A percentile compares a stretch with the other conserved stretches of the same genome.
These are phyloP conservation scores for Troides oblongomaculatus DNA, from an alignment of 2,888 invertebrate genomes.

Conservation along the genomic window DNA sequence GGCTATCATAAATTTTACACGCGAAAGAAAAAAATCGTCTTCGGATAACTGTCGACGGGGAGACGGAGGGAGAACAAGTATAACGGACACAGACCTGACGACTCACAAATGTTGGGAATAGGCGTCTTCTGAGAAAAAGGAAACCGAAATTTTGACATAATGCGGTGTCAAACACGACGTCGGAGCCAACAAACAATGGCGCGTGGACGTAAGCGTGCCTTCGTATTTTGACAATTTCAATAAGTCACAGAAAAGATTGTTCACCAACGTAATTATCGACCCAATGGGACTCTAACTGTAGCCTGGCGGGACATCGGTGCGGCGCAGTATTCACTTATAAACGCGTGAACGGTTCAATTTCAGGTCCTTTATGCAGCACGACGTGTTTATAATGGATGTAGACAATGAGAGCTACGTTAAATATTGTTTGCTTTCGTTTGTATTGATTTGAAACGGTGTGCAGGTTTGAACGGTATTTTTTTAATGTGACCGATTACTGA, in stretches of 20 bases:
- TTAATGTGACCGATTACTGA: constrained; percentile 1
- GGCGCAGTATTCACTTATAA: constrained; percentile 50
- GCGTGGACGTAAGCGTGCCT: constrained; percentile 69
- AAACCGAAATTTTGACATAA: constrained; percentile 78
- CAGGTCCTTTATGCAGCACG: constrained; percentile 32
- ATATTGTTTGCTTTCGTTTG: constrained; percentile 29
- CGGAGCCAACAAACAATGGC: constrained; percentile 53
- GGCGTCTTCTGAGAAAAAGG: constrained; percentile 63
- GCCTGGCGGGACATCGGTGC: constrained; percentile 59
- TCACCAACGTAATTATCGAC: constrained; percentile 74
- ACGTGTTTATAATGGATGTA: constrained; percentile 32
- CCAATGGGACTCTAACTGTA: constrained; percentile 65
- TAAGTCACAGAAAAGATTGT: constrained; percentile 61
- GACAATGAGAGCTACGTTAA: constrained; percentile 19
- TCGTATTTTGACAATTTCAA: constrained; percentile 69
- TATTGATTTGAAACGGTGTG: constrained; percentile 16
- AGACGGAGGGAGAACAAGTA: constrained; percentile 39
- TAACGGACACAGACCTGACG: constrained; percentile 65
- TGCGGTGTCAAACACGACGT: constrained; percentile 65
- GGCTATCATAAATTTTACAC: constrained; percentile 59
- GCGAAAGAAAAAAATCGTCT: constrained; percentile 44
- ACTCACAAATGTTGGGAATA: constrained; percentile 54
- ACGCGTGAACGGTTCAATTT: constrained; percentile 48
- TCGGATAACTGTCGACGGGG: constrained; percentile 62
- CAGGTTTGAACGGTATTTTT: constrained; percentile 11